Evolutionary conservation across 2,113 vertebrate species (phyloP).

Genomic region (Glaucomys volans): DNA sequence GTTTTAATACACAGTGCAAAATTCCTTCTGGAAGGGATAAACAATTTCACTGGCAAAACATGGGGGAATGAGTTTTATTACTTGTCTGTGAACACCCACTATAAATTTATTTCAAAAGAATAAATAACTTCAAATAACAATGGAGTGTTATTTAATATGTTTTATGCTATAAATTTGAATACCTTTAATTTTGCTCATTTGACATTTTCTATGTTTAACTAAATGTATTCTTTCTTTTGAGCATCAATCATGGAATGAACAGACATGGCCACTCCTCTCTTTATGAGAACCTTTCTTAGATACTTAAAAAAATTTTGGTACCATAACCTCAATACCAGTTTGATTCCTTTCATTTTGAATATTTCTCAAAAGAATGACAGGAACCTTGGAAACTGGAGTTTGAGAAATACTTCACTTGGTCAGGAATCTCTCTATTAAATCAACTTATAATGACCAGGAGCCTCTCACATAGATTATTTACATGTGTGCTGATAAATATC

Average conservation of each 20-base stretch:
- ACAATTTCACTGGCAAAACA: not conserved
- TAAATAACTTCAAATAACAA: not conserved
- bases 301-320: not conserved
- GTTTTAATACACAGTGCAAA: not conserved
- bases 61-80: not conserved
- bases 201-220: not conserved
- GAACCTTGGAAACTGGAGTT: not conserved
- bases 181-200: not conserved
- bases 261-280: not conserved
- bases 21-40: constrained; percentile 2
- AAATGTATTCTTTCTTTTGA: not conserved
- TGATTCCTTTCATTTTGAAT: not conserved
- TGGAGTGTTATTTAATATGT: not conserved
- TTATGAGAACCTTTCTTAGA: not conserved
- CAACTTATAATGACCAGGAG: not conserved
- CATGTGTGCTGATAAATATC: constrained; percentile 52
- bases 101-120: not conserved
- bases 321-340: not conserved
- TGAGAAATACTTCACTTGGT: not conserved
- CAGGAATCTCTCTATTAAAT: constrained; percentile 28
- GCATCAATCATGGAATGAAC: not conserved
- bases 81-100: not conserved
- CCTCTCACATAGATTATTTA: constrained; percentile 44
- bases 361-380: not conserved
- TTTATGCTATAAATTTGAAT: not conserved